Percentiles rank a stretch among this genome's conserved stretches.
These are phyloP conservation scores for Drosophila parthenogenetica DNA, from an alignment of 2,888 invertebrate genomes.

Conservation along the genomic window DNA sequence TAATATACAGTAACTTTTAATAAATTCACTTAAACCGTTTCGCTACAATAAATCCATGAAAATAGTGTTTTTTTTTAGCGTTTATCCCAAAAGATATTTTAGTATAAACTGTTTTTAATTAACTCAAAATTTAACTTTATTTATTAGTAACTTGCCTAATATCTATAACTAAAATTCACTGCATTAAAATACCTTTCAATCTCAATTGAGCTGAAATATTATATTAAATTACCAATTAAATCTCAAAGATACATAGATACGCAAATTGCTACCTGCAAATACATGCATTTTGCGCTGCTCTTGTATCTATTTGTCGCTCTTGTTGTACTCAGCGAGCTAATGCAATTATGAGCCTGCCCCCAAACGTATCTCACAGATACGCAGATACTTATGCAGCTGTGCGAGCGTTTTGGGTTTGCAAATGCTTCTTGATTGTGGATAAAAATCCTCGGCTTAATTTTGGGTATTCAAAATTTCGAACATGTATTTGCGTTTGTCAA, in stretches of 20 bases:
- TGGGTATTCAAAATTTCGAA: slow-evolving; percentile 1
- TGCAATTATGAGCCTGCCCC: slow-evolving; percentile 33
- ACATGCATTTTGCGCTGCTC: neutral
- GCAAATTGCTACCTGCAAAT: slow-evolving; percentile 15
- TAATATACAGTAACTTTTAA: too few species aligned
- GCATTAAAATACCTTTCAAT: neutral
- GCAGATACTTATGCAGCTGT: slow-evolving; percentile 69
- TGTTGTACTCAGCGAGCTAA: slow-evolving; percentile 6
- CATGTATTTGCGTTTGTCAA: neutral
- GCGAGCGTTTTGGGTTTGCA: slow-evolving; percentile 16
- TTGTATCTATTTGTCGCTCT: neutral
- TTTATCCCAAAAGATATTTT: too few species aligned
- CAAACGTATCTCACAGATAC: slow-evolving; percentile 16
- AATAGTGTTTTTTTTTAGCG: too few species aligned
- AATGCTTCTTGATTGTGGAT: slow-evolving; percentile 20
- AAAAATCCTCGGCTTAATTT: slow-evolving; percentile 50
- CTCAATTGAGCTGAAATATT: slow-evolving; percentile 11
- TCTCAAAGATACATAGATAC: slow-evolving; percentile 17
- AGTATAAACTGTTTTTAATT: neutral
- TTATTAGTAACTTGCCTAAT: neutral
- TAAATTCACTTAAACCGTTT: too few species aligned
- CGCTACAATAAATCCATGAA: too few species aligned
- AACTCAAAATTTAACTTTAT: neutral
- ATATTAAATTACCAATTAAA: neutral
- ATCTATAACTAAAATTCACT: neutral